These are phyloP conservation scores for Beris morrisii DNA, from an alignment of 2,888 invertebrate genomes.

Conservation along the genomic window DNA sequence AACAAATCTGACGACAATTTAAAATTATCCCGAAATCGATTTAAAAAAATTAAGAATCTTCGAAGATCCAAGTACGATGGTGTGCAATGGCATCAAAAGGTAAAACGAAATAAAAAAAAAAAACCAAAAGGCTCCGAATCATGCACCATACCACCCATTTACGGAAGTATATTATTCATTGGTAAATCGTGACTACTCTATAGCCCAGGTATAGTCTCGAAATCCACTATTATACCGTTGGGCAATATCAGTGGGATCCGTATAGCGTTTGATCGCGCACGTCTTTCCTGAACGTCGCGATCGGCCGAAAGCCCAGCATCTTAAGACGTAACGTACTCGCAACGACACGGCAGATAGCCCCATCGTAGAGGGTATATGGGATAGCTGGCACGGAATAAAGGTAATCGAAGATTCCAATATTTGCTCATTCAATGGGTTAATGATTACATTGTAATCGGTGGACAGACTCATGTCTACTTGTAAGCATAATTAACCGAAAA, in stretches of 20 bases:
- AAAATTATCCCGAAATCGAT: constrained; percentile 14
- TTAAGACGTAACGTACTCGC: too few species aligned
- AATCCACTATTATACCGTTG: constrained; percentile 20
- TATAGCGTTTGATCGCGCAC: constrained; percentile 30
- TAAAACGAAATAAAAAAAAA: constrained; percentile 9
- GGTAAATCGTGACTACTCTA: constrained; percentile 39
- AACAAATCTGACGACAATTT: constrained; percentile 18
- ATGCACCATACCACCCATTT: constrained; percentile 41
- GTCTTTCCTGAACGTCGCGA: constrained; percentile 25
- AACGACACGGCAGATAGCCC: too few species aligned
- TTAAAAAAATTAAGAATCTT: constrained; percentile 22
- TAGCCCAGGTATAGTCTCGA: constrained; percentile 5
- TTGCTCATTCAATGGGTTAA: constrained; percentile 33
- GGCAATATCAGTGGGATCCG: constrained; percentile 19
- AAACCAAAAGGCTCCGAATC: constrained; percentile 34
- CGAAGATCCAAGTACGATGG: constrained; percentile 9
- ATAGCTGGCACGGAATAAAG: constrained; percentile 14
- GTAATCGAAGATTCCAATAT: constrained; percentile 31
- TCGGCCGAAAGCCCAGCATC: constrained; percentile 1
- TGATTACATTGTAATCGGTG: constrained; percentile 33
- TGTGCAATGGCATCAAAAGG: constrained; percentile 13
- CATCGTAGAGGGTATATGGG: not conserved
- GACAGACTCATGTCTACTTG: constrained; percentile 26
- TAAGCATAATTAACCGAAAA: constrained; percentile 31
- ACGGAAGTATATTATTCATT: constrained; percentile 41